A percentile compares a stretch with the other conserved stretches of the same genome.
Conservation (phyloP, 2,888 invertebrate species). For the Pseudolycoriella hygida region DNA sequence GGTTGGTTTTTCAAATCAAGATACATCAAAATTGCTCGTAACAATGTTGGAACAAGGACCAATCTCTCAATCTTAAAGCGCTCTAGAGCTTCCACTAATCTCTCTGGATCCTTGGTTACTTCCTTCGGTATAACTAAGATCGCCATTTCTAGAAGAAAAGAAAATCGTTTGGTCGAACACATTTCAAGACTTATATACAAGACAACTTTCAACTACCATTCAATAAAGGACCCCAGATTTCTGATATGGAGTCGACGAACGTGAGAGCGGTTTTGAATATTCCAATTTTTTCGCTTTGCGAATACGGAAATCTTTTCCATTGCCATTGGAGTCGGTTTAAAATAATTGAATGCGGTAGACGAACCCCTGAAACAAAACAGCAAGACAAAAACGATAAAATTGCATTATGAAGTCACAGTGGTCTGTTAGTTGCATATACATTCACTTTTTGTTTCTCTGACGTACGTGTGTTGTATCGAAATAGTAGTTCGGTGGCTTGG, state of each 20-base stretch:
- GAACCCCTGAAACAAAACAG: conserved; percentile 41
- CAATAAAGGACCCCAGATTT: conserved; percentile 73
- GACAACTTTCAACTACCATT: too few species aligned
- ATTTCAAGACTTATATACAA: too few species aligned
- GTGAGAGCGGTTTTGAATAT: conserved; percentile 84
- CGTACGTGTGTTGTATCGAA: too few species aligned
- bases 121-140: conserved; percentile 56
- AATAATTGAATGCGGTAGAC: conserved; percentile 55
- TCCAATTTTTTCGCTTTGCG: conserved; percentile 44
- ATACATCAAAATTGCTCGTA: conserved; percentile 62
- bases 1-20: conserved; percentile 40
- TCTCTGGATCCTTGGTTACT: conserved; percentile 61
- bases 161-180: too few species aligned
- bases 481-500: too few species aligned
- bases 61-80: conserved; percentile 60
- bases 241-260: conserved; percentile 77
- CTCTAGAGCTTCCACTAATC: conserved; percentile 47
- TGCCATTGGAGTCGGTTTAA: conserved; percentile 79
- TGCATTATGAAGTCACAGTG: too few species aligned
- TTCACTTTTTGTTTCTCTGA: too few species aligned
- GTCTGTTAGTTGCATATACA: too few species aligned
- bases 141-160: conserved; percentile 27
- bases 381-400: too few species aligned
- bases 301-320: conserved; percentile 64
- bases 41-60: conserved; percentile 67